Conservation (phyloP, 2,113 vertebrate species). For the Periophthalmodon schlosseri region DNA sequence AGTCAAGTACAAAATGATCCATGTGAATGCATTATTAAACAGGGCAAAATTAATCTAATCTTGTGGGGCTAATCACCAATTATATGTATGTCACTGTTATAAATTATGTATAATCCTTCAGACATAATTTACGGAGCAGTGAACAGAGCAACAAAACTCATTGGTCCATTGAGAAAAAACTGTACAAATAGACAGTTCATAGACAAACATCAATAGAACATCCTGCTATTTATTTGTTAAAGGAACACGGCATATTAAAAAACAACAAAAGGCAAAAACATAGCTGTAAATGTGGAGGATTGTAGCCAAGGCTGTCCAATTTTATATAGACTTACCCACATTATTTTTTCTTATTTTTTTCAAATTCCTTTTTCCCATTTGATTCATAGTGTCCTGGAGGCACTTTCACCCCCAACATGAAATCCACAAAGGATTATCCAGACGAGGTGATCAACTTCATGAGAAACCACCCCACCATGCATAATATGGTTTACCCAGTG, state of each 20-base stretch:
- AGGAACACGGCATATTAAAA: too few species aligned
- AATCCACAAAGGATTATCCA: constrained; percentile 98
- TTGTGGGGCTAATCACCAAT: neutral
- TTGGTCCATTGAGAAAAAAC: too few species aligned
- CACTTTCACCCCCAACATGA: constrained; percentile 97
- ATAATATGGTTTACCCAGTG: constrained; percentile 91
- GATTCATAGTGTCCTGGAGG: constrained; percentile 90
- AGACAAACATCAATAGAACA: too few species aligned
- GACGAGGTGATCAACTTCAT: constrained; percentile 99
- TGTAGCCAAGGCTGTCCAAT: neutral
- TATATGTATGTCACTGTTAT: neutral
- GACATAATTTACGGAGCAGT: neutral
- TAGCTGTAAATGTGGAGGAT: too few species aligned
- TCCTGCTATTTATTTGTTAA: too few species aligned
- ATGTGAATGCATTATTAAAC: neutral
- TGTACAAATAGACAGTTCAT: too few species aligned
- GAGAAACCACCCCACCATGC: constrained; percentile 96
- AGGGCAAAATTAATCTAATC: neutral
- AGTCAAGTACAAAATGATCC: neutral
- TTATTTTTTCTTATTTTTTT: neutral
- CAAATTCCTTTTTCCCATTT: neutral
- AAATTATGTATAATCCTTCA: neutral
- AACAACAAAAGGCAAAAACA: too few species aligned
- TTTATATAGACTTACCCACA: neutral
- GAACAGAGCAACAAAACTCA: neutral